Evolutionary conservation across 2,888 invertebrate genomes (phyloP).

Genomic region (Heliothis peltigera): DNA sequence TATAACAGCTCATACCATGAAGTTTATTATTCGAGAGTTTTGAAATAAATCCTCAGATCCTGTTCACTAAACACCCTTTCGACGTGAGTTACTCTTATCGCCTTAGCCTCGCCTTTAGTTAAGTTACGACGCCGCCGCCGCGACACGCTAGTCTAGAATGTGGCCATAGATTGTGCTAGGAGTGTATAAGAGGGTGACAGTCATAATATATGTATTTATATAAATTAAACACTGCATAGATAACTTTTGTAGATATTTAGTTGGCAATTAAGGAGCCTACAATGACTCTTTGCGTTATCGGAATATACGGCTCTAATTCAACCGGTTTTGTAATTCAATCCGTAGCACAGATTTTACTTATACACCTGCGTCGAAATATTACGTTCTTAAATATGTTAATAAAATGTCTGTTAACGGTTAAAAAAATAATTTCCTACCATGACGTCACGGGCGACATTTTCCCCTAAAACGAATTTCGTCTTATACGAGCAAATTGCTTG

Average conservation of each 20-base stretch:
- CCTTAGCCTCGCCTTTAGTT: not conserved
- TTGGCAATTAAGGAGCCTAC: too few species aligned
- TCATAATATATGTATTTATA: not conserved
- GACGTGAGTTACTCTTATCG: not conserved
- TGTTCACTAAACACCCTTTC: not conserved
- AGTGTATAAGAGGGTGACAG: not conserved
- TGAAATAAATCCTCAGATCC: not conserved
- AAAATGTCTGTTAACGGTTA: conserved; percentile 16
- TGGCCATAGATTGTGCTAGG: not conserved
- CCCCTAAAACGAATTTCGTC: conserved; percentile 33
- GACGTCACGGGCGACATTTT: conserved; percentile 28
- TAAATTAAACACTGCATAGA: not conserved
- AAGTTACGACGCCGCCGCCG: not conserved
- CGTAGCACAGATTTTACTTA: too few species aligned
- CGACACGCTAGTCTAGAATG: not conserved
- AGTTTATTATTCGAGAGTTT: not conserved
- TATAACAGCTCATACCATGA: not conserved
- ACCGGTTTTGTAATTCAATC: too few species aligned
- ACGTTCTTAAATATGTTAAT: conserved; percentile 26
- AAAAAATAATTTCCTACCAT: conserved; percentile 40
- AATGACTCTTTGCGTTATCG: too few species aligned
- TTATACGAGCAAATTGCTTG: conserved; percentile 37
- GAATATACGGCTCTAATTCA: too few species aligned
- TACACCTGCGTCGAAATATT: not conserved
- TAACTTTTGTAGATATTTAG: too few species aligned